phyloP scores from a whole-genome alignment of 2,113 vertebrate genomes.

The Cyanoderma ruficeps region DNA sequence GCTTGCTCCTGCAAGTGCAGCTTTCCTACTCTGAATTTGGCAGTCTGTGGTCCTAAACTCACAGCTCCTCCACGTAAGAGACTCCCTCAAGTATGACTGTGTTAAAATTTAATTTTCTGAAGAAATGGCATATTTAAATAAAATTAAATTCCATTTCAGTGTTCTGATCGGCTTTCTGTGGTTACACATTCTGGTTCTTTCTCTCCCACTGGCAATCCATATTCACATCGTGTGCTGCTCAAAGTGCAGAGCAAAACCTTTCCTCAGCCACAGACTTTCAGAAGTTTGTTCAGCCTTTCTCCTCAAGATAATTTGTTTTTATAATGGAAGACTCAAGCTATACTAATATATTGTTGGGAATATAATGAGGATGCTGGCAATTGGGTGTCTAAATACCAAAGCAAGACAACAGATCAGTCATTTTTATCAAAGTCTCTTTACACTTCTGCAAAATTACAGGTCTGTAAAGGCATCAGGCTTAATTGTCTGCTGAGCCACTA shows the following conservation, averaged over 20 bases:
- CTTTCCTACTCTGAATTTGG: background rate
- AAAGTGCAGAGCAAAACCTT: slow-evolving; percentile 40
- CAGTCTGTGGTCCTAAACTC: background rate
- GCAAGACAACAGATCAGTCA: background rate
- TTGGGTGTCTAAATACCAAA: background rate
- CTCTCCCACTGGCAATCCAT: background rate
- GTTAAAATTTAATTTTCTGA: background rate
- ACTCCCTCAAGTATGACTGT: background rate
- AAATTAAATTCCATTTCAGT: background rate
- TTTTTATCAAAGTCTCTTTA: background rate
- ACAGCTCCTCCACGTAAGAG: background rate
- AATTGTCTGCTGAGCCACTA: background rate
- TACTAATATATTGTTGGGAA: background rate
- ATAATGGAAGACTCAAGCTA: background rate
- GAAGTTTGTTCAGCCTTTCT: background rate
- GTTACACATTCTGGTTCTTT: background rate
- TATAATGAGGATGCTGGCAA: background rate
- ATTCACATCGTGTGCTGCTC: background rate
- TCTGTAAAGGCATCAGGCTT: background rate
- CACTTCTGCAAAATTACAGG: background rate
- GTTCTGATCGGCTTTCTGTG: background rate
- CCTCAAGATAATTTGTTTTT: background rate
- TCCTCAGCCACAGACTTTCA: background rate
- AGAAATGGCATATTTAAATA: background rate
- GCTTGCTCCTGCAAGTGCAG: background rate